phyloP scores from a whole-genome alignment of 2,888 invertebrate genomes.

The Drosophila yooni region DNA sequence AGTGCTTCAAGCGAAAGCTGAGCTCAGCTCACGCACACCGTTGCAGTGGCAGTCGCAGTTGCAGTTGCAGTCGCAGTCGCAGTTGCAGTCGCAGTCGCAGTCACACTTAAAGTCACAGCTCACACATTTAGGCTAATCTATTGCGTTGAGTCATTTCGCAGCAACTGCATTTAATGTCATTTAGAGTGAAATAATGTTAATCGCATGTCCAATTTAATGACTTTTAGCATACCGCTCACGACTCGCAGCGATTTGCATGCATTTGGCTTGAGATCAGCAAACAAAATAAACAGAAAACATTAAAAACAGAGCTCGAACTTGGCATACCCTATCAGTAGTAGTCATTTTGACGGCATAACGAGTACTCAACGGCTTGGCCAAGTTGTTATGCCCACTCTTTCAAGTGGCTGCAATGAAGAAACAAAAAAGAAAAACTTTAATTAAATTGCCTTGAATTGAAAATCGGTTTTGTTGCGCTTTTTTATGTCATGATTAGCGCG shows the following conservation, averaged over 20 bases:
- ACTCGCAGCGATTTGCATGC: slow-evolving; percentile 56
- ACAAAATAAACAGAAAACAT: slow-evolving; percentile 39
- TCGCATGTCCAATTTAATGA: slow-evolving; percentile 79
- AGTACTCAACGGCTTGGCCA: not conserved
- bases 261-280: slow-evolving; percentile 53
- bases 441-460: slow-evolving; percentile 80
- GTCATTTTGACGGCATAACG: not conserved
- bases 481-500: slow-evolving; percentile 80
- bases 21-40: not conserved
- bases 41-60: not conserved
- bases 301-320: slow-evolving; percentile 6
- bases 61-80: not conserved
- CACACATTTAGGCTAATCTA: slow-evolving; percentile 61
- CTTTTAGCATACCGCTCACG: slow-evolving; percentile 65
- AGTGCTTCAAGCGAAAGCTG: slow-evolving; percentile 16
- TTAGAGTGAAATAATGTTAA: slow-evolving; percentile 77
- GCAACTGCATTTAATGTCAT: slow-evolving; percentile 69
- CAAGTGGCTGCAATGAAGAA: slow-evolving; percentile 2
- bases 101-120: slow-evolving; percentile 10
- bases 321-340: slow-evolving; percentile 4
- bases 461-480: slow-evolving; percentile 81
- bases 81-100: not conserved
- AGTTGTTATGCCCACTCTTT: slow-evolving; percentile 1
- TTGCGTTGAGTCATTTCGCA: slow-evolving; percentile 45
- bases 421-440: slow-evolving; percentile 56